phyloP scores from a whole-genome alignment of 2,113 vertebrate species.

The Aphyosemion australe region DNA sequence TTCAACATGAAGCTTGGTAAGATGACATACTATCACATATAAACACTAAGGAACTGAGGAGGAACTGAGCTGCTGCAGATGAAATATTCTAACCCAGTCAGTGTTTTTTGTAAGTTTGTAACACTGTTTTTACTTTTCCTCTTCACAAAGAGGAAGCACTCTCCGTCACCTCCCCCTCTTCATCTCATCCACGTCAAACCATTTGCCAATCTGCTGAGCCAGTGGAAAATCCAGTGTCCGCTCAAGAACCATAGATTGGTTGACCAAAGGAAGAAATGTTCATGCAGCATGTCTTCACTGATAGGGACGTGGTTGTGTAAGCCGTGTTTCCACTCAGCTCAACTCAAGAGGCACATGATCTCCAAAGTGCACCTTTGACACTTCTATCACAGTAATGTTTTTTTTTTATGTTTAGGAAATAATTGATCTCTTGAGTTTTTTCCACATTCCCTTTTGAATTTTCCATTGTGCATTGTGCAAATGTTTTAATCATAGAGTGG shows the following conservation, averaged over 20 bases:
- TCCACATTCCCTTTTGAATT: constrained; percentile 13
- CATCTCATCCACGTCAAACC: constrained; percentile 21
- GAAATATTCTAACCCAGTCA: constrained; percentile 10
- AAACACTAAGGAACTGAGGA: constrained; percentile 6
- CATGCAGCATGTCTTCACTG: constrained; percentile 63
- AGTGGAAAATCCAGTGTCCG: constrained; percentile 75
- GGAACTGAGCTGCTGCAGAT: constrained; percentile 5
- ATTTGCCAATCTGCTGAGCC: constrained; percentile 76
- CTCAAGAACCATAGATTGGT: constrained; percentile 68
- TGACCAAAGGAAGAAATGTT: constrained; percentile 61
- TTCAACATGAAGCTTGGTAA: neutral
- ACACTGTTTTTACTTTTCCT: constrained; percentile 63
- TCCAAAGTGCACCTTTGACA: constrained; percentile 24
- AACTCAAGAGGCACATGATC: constrained; percentile 53
- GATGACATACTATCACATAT: constrained; percentile 6
- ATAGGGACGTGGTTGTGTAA: constrained; percentile 63
- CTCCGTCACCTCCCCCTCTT: neutral
- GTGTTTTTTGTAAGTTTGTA: constrained; percentile 46
- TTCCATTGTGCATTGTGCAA: constrained; percentile 47
- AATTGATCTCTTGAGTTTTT: constrained; percentile 37
- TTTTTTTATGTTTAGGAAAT: constrained; percentile 50
- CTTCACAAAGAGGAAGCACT: constrained; percentile 73
- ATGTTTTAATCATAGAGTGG: constrained; percentile 37
- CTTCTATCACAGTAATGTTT: constrained; percentile 52
- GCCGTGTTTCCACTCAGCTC: constrained; percentile 55